phyloP scores from a whole-genome alignment of 2,797 vertebrate genomes.

The Smutsia temminckii region DNA sequence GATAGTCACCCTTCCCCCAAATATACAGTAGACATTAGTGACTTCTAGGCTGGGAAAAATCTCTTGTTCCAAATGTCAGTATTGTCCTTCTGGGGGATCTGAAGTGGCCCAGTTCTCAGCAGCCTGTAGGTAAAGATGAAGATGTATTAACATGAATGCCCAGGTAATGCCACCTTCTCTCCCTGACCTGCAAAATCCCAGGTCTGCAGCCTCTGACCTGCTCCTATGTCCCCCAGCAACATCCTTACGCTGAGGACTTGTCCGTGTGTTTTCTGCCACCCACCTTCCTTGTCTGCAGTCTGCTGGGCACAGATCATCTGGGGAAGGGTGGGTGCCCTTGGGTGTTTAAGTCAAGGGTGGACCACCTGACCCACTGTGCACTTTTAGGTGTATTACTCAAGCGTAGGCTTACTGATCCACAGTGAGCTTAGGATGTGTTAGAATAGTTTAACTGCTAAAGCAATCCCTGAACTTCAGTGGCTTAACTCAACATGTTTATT shows the following conservation, averaged over 20 bases:
- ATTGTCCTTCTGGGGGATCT: neutral
- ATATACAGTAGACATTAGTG: neutral
- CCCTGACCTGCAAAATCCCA: neutral
- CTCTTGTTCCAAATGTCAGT: neutral
- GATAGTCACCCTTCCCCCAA: fast-evolving
- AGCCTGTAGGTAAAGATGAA: neutral
- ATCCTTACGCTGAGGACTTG: neutral
- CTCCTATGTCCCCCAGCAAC: neutral
- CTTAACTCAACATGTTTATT: neutral
- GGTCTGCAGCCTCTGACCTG: neutral
- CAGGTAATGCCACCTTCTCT: neutral
- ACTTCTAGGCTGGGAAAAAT: neutral
- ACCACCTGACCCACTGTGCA: neutral
- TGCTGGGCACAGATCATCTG: too few species aligned
- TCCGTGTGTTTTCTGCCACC: neutral
- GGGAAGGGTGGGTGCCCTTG: neutral
- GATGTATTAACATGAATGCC: neutral
- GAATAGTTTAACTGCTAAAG: neutral
- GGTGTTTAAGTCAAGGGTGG: neutral
- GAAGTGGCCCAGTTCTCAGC: neutral
- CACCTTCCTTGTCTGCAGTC: neutral
- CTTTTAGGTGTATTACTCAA: neutral
- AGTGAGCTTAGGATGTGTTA: neutral
- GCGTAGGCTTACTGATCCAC: neutral
- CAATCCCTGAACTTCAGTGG: neutral